Evolutionary conservation across 2,113 vertebrate genomes (phyloP).

Genomic region (Oreocharis arfaki): DNA sequence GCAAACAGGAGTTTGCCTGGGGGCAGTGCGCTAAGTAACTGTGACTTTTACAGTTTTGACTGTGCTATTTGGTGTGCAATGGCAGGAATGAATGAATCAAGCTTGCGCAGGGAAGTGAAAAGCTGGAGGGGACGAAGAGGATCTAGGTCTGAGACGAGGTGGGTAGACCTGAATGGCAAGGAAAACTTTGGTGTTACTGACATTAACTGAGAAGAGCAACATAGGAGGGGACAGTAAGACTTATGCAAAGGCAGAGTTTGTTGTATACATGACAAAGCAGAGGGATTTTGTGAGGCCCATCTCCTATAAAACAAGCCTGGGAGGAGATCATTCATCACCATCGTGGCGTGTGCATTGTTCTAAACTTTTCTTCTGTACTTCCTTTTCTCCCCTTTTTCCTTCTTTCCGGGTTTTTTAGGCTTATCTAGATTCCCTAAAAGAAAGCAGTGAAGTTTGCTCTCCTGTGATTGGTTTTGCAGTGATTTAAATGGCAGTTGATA

Average conservation of each 20-base stretch:
- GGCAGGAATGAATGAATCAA: neutral
- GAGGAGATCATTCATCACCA: neutral
- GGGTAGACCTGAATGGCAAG: neutral
- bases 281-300: neutral
- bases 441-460: neutral
- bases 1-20: neutral
- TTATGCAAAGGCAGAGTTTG: neutral
- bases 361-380: neutral
- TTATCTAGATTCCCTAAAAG: neutral
- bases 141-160: neutral
- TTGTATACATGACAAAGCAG: neutral
- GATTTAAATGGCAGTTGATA: neutral
- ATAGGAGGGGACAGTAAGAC: neutral
- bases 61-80: neutral
- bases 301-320: neutral
- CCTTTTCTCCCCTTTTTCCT: neutral
- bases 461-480: neutral
- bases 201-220: neutral
- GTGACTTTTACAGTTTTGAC: neutral
- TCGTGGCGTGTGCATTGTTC: rapidly evolving
- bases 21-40: neutral
- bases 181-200: neutral
- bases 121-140: neutral
- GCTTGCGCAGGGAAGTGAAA: neutral
- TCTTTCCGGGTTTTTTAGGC: neutral